These are phyloP conservation scores for Heliornis fulica DNA, from an alignment of 2,113 vertebrate genomes.

Conservation along the genomic window DNA sequence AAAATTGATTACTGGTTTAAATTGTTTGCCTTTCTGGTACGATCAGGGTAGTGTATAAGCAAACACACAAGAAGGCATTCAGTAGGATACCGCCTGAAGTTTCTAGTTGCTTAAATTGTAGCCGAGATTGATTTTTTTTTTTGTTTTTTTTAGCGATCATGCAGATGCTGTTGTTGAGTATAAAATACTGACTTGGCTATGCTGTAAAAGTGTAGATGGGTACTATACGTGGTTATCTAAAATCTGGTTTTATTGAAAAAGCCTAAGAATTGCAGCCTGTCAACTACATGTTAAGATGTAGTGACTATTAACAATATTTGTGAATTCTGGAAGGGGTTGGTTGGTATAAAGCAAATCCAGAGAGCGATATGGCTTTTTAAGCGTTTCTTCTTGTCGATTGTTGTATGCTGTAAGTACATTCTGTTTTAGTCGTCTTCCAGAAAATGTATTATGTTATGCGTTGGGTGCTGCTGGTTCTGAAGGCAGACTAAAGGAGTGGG, in stretches of 20 bases:
- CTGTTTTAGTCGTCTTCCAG: not conserved
- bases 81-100: not conserved
- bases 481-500: not conserved
- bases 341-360: fast-evolving
- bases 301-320: not conserved
- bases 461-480: not conserved
- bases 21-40: not conserved
- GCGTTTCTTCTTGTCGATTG: not conserved
- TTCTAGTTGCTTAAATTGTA: not conserved
- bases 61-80: not conserved
- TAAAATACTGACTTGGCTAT: not conserved
- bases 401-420: not conserved
- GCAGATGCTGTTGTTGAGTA: not conserved
- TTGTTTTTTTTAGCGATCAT: too few species aligned
- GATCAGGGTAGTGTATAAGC: not conserved
- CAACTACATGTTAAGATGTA: not conserved
- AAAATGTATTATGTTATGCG: fast-evolving
- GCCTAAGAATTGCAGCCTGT: not conserved
- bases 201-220: not conserved
- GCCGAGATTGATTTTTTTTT: not conserved
- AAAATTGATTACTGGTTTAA: not conserved
- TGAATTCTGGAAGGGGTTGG: not conserved
- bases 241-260: not conserved
- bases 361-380: not conserved
- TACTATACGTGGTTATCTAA: not conserved